These are phyloP conservation scores for Muscicapa adusta DNA, from an alignment of 2,113 vertebrate genomes.

Conservation along the genomic window DNA sequence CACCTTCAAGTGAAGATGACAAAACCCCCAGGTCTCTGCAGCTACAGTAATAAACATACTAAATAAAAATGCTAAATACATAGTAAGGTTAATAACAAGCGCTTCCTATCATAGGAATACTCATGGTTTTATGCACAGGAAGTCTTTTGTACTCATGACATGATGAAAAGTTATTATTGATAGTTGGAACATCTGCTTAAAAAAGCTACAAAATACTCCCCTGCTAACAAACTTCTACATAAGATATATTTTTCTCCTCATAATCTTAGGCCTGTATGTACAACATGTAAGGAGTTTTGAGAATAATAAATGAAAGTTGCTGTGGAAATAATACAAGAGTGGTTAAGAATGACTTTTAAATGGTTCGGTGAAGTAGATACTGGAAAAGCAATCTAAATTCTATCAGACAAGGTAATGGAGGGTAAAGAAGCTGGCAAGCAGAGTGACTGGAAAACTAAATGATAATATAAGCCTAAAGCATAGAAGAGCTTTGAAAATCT, in stretches of 20 bases:
- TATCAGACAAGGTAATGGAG: slow-evolving; percentile 37
- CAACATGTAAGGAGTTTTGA: neutral
- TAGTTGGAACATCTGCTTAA: neutral
- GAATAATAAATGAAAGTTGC: neutral
- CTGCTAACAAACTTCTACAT: neutral
- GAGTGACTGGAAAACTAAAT: slow-evolving; percentile 26
- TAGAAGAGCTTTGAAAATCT: neutral
- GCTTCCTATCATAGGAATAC: neutral
- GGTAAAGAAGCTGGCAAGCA: neutral
- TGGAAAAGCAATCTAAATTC: slow-evolving; percentile 34
- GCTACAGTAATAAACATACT: neutral
- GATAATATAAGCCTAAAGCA: slow-evolving; percentile 10
- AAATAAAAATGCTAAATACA: neutral
- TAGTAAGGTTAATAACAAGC: neutral
- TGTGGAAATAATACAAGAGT: slow-evolving; percentile 1
- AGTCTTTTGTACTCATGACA: neutral
- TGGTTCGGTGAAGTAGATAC: neutral
- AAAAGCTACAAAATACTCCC: neutral
- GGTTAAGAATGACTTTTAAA: slow-evolving; percentile 48
- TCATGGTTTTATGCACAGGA: neutral
- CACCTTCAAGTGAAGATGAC: neutral
- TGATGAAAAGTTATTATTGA: neutral
- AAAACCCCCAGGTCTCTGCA: neutral
- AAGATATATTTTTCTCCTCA: neutral
- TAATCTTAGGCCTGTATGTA: slow-evolving; percentile 1